These are phyloP conservation scores for Mesocricetus auratus DNA, from an alignment of 2,113 vertebrate genomes.

Conservation along the genomic window DNA sequence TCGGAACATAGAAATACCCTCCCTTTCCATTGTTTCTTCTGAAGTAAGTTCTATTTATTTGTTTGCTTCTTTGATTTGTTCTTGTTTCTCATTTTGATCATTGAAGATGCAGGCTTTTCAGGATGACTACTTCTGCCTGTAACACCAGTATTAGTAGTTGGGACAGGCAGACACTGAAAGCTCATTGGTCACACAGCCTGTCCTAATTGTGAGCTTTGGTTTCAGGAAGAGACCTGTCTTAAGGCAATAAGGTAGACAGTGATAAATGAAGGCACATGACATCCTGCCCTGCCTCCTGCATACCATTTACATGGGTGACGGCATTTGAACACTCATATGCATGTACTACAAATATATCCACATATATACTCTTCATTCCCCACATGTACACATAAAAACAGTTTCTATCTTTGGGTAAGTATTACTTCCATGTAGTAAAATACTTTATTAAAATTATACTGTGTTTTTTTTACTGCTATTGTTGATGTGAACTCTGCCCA, in stretches of 20 bases:
- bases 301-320: not conserved
- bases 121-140: not conserved
- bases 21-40: constrained; percentile 3
- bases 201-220: not conserved
- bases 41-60: not conserved
- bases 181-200: not conserved
- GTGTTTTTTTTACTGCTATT: constrained; percentile 6
- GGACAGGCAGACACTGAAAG: not conserved
- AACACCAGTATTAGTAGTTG: not conserved
- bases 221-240: not conserved
- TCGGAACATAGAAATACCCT: not conserved
- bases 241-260: not conserved
- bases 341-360: not conserved
- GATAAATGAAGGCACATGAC: no score
- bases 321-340: not conserved
- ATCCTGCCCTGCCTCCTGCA: not conserved
- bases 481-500: not conserved
- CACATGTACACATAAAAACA: not conserved
- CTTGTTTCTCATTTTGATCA: not conserved
- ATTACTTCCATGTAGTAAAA: not conserved
- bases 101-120: not conserved
- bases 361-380: no score
- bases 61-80: no score
- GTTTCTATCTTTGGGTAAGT: constrained; percentile 10
- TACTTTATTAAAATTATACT: not conserved